Percentiles rank a stretch among this genome's conserved stretches.
phyloP scores from a whole-genome alignment of 2,797 vertebrate genomes.

The Malurus leucopterus region DNA sequence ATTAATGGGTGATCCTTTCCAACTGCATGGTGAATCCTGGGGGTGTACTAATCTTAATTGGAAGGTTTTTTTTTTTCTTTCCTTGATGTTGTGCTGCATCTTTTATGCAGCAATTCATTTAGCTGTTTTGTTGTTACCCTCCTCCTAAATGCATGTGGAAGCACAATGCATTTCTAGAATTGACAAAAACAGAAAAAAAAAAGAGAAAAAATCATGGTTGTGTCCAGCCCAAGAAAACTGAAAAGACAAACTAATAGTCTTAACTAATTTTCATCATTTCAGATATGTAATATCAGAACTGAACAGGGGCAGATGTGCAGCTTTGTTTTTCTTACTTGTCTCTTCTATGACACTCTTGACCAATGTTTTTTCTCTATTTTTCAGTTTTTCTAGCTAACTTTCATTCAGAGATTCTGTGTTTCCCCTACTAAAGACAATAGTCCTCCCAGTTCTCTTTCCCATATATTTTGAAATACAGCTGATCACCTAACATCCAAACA shows the following conservation, averaged over 20 bases:
- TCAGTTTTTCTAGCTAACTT: neutral
- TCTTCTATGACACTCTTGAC: neutral
- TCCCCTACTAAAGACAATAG: neutral
- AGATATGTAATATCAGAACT: neutral
- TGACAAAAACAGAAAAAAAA: neutral
- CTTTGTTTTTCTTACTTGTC: neutral
- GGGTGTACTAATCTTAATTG: neutral
- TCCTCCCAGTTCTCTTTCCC: neutral
- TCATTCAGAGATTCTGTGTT: neutral
- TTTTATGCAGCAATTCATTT: neutral
- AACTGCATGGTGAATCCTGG: neutral
- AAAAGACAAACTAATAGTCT: neutral
- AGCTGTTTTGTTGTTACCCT: neutral
- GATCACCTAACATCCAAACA: neutral
- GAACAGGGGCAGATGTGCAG: accelerated
- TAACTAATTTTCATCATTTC: neutral
- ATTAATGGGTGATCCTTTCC: neutral
- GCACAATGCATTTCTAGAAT: neutral
- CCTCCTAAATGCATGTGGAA: neutral
- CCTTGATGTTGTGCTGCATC: neutral
- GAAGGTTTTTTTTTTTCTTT: neutral
- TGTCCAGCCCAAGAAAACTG: neutral
- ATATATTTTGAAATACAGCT: neutral
- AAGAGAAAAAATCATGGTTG: neutral
- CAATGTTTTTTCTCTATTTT: neutral